Evolutionary conservation across 1,140 invertebrate genomes (phyloP), one percentile per base, ranked within the genome.

Genomic region (Drosophila equinoxialis): DNA sequence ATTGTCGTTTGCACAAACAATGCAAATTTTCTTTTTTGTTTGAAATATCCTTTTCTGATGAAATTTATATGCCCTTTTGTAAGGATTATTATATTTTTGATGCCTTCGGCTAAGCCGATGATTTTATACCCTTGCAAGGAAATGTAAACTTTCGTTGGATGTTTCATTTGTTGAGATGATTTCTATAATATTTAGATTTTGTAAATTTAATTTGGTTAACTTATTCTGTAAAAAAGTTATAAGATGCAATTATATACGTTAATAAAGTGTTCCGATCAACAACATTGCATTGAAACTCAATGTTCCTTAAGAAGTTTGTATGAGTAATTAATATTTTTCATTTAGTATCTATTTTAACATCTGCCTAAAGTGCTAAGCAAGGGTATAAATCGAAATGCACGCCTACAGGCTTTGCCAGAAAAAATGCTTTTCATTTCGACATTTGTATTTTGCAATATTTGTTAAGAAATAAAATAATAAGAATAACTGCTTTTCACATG

Each of bases 51-150:
- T 14, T 6, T 7, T 14, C 8, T 17, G 6, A 0, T 69, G 7
- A 76, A 77, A 86, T 73, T 79, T 82, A 64, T 57, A 71, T 69
- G 65, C 62, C 30, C 57, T 51, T 68, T 71, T 74, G 48, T 67
- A 68, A 64, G 64, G 45, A 54, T 64, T 71, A 64, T 71, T 64
- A 45, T 54, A 64, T 51, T 55, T 37, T 37, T 65, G 54, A 66
- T 65, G 37, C 17, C 6, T 23, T 51, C 45, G 45, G 45, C 45
- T 1, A 17, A 23, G 45, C 45, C 45, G 45, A 51, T 4, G 17
- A 3, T 23, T 51, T 23, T 51, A 51, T 51, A 51, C 45, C 8
- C 45, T 51, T 51, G 17, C 45, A 51, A 51, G 17, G 17, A 17
- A 17, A 17, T 17, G 17, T 17, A 2, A 11, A 51, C 6, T 30